phyloP scores from a whole-genome alignment of 2,888 invertebrate species.

The Nebria brevicollis region DNA sequence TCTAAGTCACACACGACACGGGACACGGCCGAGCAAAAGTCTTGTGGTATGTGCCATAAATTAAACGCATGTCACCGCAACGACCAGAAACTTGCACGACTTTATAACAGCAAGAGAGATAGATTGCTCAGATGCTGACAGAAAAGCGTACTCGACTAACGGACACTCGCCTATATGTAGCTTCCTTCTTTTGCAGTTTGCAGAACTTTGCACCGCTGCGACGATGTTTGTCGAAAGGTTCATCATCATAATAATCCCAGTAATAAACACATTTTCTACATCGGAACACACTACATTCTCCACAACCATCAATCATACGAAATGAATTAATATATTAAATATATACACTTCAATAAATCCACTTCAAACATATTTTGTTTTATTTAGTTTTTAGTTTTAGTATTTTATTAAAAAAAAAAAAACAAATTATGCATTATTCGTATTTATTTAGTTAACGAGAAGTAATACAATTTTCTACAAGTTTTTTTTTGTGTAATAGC shows the following conservation, averaged over 20 bases:
- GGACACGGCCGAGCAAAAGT: not conserved
- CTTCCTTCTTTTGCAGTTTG: not conserved
- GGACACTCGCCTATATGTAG: not conserved
- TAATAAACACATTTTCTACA: not conserved
- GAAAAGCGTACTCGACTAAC: not conserved
- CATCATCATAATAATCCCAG: not conserved
- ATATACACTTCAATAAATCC: too few species aligned
- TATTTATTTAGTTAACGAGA: too few species aligned
- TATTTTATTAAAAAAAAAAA: too few species aligned
- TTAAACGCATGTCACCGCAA: conserved; percentile 18
- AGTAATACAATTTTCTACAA: too few species aligned
- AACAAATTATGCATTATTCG: too few species aligned
- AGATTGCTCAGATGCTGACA: conserved; percentile 1
- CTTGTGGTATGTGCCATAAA: conserved; percentile 12
- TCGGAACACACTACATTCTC: not conserved
- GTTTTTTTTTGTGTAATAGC: too few species aligned
- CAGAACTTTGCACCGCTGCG: not conserved
- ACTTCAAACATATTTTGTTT: too few species aligned
- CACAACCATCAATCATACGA: not conserved
- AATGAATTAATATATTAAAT: not conserved
- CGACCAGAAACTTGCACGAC: conserved; percentile 3
- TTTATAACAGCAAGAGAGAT: not conserved
- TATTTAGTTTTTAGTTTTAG: too few species aligned
- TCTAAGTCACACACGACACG: not conserved
- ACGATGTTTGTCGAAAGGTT: not conserved